Percentiles rank a stretch among this genome's conserved stretches.
phyloP scores from a whole-genome alignment of 2,888 invertebrate genomes.

The Leucoptera coffeella region DNA sequence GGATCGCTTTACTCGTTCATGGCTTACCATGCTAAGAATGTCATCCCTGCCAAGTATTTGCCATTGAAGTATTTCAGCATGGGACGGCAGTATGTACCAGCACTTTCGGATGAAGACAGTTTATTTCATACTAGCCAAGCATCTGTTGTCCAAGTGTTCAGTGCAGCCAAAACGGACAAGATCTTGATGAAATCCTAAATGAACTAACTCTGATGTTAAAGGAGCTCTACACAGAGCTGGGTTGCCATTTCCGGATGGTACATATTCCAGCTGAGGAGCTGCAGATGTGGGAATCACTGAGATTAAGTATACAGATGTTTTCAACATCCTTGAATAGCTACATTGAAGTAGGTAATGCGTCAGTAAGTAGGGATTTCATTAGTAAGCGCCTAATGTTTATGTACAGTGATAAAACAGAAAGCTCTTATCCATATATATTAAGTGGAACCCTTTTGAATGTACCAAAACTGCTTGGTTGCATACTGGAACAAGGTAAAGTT shows the following conservation, averaged over 20 bases:
- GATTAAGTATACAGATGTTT: constrained; percentile 68
- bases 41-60: constrained; percentile 52
- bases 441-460: constrained; percentile 69
- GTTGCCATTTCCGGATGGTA: constrained; percentile 61
- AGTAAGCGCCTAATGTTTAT: constrained; percentile 72
- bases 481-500: constrained; percentile 56
- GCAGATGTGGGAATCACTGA: constrained; percentile 58
- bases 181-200: constrained; percentile 51
- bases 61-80: constrained; percentile 65
- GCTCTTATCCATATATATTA: constrained; percentile 60
- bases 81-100: constrained; percentile 64
- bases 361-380: constrained; percentile 65
- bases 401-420: constrained; percentile 52
- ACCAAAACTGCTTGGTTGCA: constrained; percentile 67
- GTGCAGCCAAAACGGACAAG: constrained; percentile 42
- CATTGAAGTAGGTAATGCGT: constrained; percentile 68
- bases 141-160: constrained; percentile 62
- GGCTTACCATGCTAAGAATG: constrained; percentile 64
- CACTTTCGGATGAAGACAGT: constrained; percentile 26
- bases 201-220: constrained; percentile 42
- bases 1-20: constrained; percentile 68
- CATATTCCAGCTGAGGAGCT: constrained; percentile 57
- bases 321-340: constrained; percentile 58
- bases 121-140: constrained; percentile 66
- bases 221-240: constrained; percentile 58